phyloP scores from a whole-genome alignment of 2,797 vertebrate species.

The Orientallactaga sibirica region DNA sequence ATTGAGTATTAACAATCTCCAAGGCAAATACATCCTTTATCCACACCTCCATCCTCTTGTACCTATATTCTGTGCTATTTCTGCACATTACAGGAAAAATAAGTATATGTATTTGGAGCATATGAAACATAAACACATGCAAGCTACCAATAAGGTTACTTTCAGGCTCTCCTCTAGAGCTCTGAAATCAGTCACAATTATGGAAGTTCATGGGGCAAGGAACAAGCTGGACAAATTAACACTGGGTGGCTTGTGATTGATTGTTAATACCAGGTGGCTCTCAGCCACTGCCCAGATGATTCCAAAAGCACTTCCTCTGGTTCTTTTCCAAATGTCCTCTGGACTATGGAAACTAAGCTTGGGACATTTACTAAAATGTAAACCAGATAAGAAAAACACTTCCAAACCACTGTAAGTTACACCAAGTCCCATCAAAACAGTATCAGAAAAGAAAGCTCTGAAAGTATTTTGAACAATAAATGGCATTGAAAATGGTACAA shows the following conservation, averaged over 20 bases:
- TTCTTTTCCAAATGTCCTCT: constrained; percentile 39
- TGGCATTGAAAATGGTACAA: background rate
- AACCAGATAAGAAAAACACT: constrained; percentile 21
- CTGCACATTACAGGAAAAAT: constrained; percentile 7
- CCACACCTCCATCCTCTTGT: background rate
- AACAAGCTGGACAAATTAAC: constrained; percentile 27
- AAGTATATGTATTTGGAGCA: constrained; percentile 5
- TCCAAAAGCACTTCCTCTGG: constrained; percentile 15
- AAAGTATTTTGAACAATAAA: background rate
- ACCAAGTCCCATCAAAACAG: background rate
- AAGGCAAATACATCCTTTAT: background rate
- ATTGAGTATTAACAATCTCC: background rate
- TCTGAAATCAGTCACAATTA: constrained; percentile 16
- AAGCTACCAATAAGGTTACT: background rate
- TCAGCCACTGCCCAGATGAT: background rate
- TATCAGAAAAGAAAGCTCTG: constrained; percentile 3
- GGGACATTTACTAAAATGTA: constrained; percentile 51
- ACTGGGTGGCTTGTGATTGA: constrained; percentile 2
- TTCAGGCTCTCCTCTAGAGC: background rate
- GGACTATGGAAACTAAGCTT: background rate
- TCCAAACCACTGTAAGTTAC: background rate
- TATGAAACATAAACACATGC: background rate
- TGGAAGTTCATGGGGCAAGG: constrained; percentile 35
- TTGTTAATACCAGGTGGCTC: background rate
- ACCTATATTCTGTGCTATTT: background rate